Evolutionary conservation across 2,113 vertebrate genomes (phyloP), one percentile per base, ranked within the genome.

Genomic region (Hippocampus barbouri): DNA sequence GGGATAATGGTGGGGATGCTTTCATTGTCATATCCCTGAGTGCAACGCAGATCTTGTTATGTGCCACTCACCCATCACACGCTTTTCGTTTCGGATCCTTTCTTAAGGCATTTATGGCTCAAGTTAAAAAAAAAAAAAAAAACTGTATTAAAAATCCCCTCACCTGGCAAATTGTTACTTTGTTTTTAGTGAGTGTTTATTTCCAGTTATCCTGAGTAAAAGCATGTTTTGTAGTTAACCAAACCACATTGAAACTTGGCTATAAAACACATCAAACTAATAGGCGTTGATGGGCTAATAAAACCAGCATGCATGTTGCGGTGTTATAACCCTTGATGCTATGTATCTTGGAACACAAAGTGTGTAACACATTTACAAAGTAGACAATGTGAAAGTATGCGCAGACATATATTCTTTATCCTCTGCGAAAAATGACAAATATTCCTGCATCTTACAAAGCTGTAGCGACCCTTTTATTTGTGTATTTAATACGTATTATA

Each of bases 11-110:
- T 30, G 59, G 59, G 15, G 59, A 61, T 61, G 59, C 59, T 61
- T 61, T 34, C 59, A 61, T 61, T 61, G 59, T 61, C 59, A 61
- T 61, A 61, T 61, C 59, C 27, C 27, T 61, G 59, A 61, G 59
- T 61, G 59, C 59, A 30, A 27, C 59, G 59, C 59, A 34, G 59
- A 61, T 61, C 59, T 61, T 61, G 59, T 61, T 61, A 61, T 18
- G 59, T 16, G 27, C 59, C 59, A 61, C 59, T 61, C 59, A 61
- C 57, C 57, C 57, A 60, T 60, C 57, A 60, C 57, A 27, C 59
- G 21, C 21, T 56, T 56, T 56, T 56, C n/a, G 10, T 56, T 56
- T n/a, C n/a, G 8, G 8, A 56, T 21, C 21, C 53, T 56, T 56
- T 56, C 59, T 16, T 18, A 38, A 4, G 59, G 59, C 34, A 18